Percentiles rank a stretch among this genome's conserved stretches.
Conservation (phyloP, 2,113 vertebrate species). For the Alethe diademata region DNA sequence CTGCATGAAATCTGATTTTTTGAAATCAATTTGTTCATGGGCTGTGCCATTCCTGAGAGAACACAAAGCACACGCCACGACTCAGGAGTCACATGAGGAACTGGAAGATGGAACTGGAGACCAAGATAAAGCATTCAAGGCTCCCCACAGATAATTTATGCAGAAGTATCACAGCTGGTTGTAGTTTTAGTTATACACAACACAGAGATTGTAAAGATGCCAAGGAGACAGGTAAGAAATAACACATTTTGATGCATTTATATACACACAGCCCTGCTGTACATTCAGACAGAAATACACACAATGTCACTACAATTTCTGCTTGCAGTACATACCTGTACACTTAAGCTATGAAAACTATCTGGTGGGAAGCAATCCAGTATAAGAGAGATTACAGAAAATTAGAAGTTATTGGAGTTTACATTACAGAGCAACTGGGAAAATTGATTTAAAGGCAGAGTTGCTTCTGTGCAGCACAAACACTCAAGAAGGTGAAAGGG, state of each 20-base stretch:
- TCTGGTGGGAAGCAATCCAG: not conserved
- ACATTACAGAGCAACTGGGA: not conserved
- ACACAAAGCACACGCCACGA: not conserved
- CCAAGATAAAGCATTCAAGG: not conserved
- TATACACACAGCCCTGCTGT: not conserved
- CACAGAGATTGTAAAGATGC: not conserved
- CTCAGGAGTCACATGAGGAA: not conserved
- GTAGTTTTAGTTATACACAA: not conserved
- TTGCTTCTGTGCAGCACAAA: not conserved
- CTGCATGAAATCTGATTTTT: slow-evolving; percentile 31
- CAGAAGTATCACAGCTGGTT: not conserved
- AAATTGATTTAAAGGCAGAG: not conserved
- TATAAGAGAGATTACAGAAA: not conserved
- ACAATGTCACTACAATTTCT: not conserved
- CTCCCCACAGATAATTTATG: not conserved
- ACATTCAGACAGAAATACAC: not conserved
- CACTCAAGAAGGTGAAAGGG: not conserved
- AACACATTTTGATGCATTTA: not conserved
- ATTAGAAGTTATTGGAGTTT: not conserved
- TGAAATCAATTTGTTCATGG: not conserved
- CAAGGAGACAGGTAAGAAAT: not conserved
- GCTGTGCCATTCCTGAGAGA: not conserved
- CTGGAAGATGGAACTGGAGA: not conserved
- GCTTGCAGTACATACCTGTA: not conserved
- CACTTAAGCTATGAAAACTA: not conserved